Evolutionary conservation across 2,797 vertebrate species (phyloP).

Genomic region (Podarcis lilfordi): DNA sequence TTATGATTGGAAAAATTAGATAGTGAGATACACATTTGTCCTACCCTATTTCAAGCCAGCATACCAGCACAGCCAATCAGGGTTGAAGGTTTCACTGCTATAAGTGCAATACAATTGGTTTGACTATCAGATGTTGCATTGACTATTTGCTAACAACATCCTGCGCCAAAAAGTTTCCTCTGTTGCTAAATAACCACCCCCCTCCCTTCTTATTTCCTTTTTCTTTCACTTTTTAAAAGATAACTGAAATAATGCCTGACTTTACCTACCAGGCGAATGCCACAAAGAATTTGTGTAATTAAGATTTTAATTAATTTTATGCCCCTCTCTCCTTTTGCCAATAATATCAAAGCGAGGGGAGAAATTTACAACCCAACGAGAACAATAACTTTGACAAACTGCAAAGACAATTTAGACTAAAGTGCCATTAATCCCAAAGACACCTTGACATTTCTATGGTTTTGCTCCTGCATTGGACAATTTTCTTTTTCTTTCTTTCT

Average conservation of each 20-base stretch:
- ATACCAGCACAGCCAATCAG: neutral
- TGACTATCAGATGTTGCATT: no score
- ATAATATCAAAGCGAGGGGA: conserved; percentile 51
- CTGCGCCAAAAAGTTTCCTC: neutral
- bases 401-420: conserved; percentile 26
- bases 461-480: neutral
- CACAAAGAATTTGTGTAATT: conserved; percentile 33
- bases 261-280: conserved; percentile 27
- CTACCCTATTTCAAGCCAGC: neutral
- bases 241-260: conserved; percentile 26
- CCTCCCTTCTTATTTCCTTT: neutral
- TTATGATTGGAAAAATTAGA: no score
- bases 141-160: neutral
- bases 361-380: conserved; percentile 13
- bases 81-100: neutral
- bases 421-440: conserved; percentile 31
- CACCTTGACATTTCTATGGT: conserved; percentile 10
- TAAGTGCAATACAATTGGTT: neutral
- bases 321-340: conserved; percentile 37
- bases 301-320: conserved; percentile 65
- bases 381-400: conserved; percentile 49
- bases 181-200: conserved; percentile 16
- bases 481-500: neutral
- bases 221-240: neutral
- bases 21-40: no score